phyloP scores from a whole-genome alignment of 2,888 invertebrate genomes.

The Biston stratarius region DNA sequence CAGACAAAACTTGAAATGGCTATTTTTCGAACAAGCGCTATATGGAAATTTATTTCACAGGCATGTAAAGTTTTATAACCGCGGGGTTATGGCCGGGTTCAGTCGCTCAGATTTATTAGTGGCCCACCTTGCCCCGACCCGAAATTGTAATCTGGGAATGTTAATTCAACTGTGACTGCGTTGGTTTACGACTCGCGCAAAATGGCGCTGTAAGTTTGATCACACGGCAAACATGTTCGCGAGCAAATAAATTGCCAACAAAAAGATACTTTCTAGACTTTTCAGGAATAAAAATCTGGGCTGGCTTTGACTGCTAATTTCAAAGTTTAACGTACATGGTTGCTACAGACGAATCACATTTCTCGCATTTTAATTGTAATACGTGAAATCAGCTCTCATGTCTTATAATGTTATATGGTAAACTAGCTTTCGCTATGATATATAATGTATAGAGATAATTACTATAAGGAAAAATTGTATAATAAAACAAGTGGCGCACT shows the following conservation, averaged over 20 bases:
- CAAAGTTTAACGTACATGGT: too few relatives aligned
- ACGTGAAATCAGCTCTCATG: too few relatives aligned
- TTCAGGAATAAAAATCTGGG: too few relatives aligned
- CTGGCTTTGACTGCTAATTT: too few relatives aligned
- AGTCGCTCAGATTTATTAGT: constrained; percentile 69
- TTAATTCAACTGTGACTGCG: constrained; percentile 69
- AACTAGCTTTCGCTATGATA: too few relatives aligned
- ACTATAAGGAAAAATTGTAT: too few relatives aligned
- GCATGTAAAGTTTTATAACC: constrained; percentile 67
- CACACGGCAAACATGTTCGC: constrained; percentile 21
- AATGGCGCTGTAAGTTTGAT: constrained; percentile 31
- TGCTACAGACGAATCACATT: too few relatives aligned
- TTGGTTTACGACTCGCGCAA: constrained; percentile 61
- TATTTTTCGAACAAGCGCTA: constrained; percentile 32
- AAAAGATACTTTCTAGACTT: too few relatives aligned
- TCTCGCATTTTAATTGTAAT: too few relatives aligned
- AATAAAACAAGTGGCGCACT: too few relatives aligned
- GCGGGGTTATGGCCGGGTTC: constrained; percentile 59
- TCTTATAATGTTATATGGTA: too few relatives aligned
- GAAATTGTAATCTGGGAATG: constrained; percentile 67
- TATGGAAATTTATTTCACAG: constrained; percentile 65
- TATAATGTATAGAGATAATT: too few relatives aligned
- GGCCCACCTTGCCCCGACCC: constrained; percentile 60
- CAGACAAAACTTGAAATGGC: constrained; percentile 5
- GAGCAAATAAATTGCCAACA: constrained; percentile 2